These are phyloP conservation scores for Menura novaehollandiae DNA, from an alignment of 2,113 vertebrate genomes.

Conservation along the genomic window DNA sequence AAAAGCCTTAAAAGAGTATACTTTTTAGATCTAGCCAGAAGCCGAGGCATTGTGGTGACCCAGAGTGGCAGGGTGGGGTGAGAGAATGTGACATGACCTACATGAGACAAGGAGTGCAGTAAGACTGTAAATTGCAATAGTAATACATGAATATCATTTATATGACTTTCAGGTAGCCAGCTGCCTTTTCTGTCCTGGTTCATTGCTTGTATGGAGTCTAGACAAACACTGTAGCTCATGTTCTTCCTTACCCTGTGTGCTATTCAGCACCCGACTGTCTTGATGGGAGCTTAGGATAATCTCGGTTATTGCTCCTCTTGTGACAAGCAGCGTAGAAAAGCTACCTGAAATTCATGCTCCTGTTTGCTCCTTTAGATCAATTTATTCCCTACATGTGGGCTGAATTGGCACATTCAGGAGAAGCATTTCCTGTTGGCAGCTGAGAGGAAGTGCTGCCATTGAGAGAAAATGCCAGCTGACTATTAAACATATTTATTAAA, in stretches of 20 bases:
- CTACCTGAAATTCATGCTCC: neutral
- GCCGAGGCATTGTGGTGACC: neutral
- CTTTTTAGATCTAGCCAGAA: neutral
- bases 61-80: neutral
- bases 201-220: neutral
- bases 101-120: neutral
- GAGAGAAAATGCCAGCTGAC: constrained; percentile 9
- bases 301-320: neutral
- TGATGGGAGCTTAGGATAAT: neutral
- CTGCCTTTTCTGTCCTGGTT: neutral
- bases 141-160: neutral
- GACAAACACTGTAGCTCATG: neutral
- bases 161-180: neutral
- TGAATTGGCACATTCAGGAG: constrained; percentile 38
- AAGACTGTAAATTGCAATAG: neutral
- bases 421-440: constrained; percentile 47
- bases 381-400: neutral
- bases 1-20: neutral
- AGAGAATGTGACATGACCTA: neutral
- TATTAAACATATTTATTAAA: constrained; percentile 48
- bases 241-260: neutral
- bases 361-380: neutral
- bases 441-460: neutral
- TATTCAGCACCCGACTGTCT: neutral
- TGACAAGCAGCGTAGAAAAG: neutral